Evolutionary conservation across 2,113 vertebrate species (phyloP).

Genomic region (Hippocampus abdominalis): DNA sequence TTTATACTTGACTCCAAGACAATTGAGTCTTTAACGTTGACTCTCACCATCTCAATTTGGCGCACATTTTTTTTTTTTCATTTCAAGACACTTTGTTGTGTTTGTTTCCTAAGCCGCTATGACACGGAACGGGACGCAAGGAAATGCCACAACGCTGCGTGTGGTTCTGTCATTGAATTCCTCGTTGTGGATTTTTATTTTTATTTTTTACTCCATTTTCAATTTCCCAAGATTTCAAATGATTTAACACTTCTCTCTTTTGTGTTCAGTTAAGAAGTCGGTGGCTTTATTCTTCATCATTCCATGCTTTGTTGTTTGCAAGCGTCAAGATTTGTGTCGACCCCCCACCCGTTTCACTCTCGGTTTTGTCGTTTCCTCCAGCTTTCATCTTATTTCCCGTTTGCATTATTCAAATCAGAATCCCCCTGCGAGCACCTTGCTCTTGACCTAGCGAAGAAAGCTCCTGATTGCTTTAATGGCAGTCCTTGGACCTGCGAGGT

Average conservation of each 20-base stretch:
- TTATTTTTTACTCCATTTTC: conserved; percentile 47
- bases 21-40: conserved; percentile 33
- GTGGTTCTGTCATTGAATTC: conserved; percentile 55
- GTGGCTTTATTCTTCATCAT: conserved; percentile 14
- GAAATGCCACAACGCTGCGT: conserved; percentile 55
- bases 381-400: conserved; percentile 25
- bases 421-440: conserved; percentile 64
- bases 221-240: conserved; percentile 43
- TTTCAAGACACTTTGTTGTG: conserved; percentile 69
- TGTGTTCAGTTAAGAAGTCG: conserved; percentile 44
- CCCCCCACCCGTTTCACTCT: conserved; percentile 32
- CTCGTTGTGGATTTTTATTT: background rate
- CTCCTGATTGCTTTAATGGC: conserved; percentile 77
- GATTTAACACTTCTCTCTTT: conserved; percentile 51
- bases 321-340: conserved; percentile 39
- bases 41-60: conserved; percentile 16
- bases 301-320: conserved; percentile 14
- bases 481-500: conserved; percentile 66
- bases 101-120: conserved; percentile 58
- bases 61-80: conserved; percentile 37
- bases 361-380: conserved; percentile 31
- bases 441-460: conserved; percentile 66
- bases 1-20: background rate
- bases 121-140: conserved; percentile 59
- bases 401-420: conserved; percentile 68